Evolutionary conservation across 2,113 vertebrate genomes (phyloP).

Genomic region (Uropsilus gracilis): DNA sequence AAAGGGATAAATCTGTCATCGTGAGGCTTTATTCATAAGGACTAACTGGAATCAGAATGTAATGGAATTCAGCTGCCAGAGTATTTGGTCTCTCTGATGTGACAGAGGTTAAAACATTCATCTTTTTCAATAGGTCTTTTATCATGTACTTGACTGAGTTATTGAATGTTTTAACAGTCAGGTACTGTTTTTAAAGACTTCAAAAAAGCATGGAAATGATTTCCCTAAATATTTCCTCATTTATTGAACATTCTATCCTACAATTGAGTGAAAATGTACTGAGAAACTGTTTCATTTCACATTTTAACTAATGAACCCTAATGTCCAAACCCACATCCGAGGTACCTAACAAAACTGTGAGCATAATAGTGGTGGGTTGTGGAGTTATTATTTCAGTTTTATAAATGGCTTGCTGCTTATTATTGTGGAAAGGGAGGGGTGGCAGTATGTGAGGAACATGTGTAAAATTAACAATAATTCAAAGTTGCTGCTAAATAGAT

Average conservation of each 20-base stretch:
- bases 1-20: neutral
- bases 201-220: neutral
- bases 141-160: neutral
- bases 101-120: neutral
- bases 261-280: neutral
- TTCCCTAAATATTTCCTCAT: conserved; percentile 9
- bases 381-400: neutral
- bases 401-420: too few species aligned
- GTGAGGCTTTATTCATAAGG: neutral
- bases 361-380: neutral
- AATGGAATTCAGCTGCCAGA: neutral
- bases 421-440: neutral
- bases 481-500: neutral
- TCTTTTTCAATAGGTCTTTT: neutral
- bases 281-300: neutral
- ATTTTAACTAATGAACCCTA: conserved; percentile 28
- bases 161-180: neutral
- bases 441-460: neutral
- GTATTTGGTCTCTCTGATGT: neutral
- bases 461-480: conserved; percentile 4
- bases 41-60: neutral
- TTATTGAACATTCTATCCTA: neutral
- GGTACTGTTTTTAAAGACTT: neutral
- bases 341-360: neutral
- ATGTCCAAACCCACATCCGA: neutral